Base-by-base conservation (phyloP, 2,888 invertebrate genomes). In the Luperina testacea region DNA sequence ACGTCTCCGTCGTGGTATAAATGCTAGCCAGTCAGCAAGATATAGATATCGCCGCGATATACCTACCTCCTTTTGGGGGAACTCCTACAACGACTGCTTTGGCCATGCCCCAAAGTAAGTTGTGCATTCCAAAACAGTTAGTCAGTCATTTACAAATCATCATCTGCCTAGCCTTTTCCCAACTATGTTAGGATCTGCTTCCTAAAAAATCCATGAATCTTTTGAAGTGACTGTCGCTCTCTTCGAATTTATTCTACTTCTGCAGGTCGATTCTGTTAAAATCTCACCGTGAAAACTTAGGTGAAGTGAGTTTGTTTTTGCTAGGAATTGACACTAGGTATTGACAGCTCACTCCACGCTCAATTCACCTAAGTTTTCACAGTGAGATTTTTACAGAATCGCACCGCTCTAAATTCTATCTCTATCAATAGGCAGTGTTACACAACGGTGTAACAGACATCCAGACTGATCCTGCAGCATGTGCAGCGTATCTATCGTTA, bases 381-480 rank as follows among this genome's bases (percentile, higher is more conserved):
- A 32, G 32, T 32, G 32, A 32, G 32, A 32, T 32, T 32, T 32
- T 32, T 32, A 32, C 32, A 1, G 32, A 32, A 32, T 32, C 32
- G 32, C 32, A 32, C 32, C 32, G 32, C 32, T 63, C 63, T 32
- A 32, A 2, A 61, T 61, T 13, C n/a, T 59, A 24, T 57, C 24
- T 57, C 20, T 8, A 42, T n/a, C 9, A 0, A 67, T 32, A 24
- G 38, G 48, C 7, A 13, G 20, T 48, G 24, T 69, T 80, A 80
- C 72, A 45, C 3, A 42, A 53, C 77, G 68, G 84, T 84, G 85
- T 84, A 27, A 82, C n/a, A 63, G 59, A 13, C 61, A 9, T 51
- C 45, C 61, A 65, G 27, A 11, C 20, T 17, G 42, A 5, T 24
- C 20, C 59, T 42, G 45, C 69, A 61, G 72, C 53, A 63, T 61